phyloP scores from a whole-genome alignment of 2,113 vertebrate genomes.

The Ahaetulla prasina region DNA sequence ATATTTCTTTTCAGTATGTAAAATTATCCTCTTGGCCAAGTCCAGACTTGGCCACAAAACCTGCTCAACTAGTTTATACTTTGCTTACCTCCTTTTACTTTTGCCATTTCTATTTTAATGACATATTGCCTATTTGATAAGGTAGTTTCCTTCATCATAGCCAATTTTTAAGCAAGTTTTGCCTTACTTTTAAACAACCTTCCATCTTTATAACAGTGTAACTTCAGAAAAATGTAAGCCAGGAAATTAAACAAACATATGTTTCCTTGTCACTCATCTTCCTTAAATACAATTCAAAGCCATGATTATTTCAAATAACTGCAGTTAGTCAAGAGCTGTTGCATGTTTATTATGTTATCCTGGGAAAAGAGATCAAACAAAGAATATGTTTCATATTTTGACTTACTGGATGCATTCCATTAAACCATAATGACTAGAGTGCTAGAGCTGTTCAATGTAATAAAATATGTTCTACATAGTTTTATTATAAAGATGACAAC shows the following conservation, averaged over 20 bases:
- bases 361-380: not conserved
- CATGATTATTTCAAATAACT: fast-evolving
- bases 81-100: not conserved
- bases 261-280: not conserved
- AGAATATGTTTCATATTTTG: not conserved
- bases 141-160: not conserved
- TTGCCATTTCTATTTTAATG: constrained; percentile 16
- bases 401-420: fast-evolving
- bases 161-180: not conserved
- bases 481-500: not conserved
- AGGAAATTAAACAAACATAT: not conserved
- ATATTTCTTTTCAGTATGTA: not conserved
- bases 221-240: not conserved
- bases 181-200: not conserved
- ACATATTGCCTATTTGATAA: not conserved
- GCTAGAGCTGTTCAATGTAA: not conserved
- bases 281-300: constrained; percentile 1
- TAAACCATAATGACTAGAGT: not conserved
- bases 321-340: fast-evolving
- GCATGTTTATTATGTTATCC: fast-evolving
- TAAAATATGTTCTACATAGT: not conserved
- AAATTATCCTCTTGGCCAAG: not conserved
- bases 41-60: constrained; percentile 12
- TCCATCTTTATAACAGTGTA: fast-evolving
- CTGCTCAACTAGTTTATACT: constrained; percentile 37